Conservation (phyloP, 2,113 vertebrate genomes). For the Symphodus melops region DNA sequence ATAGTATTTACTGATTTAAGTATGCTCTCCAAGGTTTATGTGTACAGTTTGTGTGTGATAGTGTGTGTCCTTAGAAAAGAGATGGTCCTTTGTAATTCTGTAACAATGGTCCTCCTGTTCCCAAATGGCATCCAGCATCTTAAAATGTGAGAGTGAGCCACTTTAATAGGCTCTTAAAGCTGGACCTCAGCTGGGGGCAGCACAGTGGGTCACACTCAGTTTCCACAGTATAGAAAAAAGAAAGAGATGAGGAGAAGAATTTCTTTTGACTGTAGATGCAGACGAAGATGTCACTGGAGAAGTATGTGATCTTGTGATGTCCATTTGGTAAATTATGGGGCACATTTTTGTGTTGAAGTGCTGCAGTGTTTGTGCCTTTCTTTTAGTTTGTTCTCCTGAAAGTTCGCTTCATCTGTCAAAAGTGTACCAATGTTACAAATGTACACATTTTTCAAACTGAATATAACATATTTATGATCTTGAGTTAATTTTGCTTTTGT, state of each 20-base stretch:
- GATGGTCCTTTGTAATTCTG: slow-evolving; percentile 30
- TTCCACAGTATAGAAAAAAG: not conserved
- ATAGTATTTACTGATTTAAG: not conserved
- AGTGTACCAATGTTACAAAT: not conserved
- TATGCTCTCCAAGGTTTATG: not conserved
- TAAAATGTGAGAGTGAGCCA: slow-evolving; percentile 39
- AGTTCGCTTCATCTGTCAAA: not conserved
- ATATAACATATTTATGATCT: too few relatives aligned
- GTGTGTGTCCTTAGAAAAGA: slow-evolving; percentile 33
- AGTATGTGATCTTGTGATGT: slow-evolving; percentile 37
- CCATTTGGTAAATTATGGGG: slow-evolving; percentile 2
- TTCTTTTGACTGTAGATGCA: slow-evolving; percentile 13
- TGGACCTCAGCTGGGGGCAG: slow-evolving; percentile 21
- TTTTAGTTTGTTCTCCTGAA: not conserved
- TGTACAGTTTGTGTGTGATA: not conserved
- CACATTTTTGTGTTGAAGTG: not conserved
- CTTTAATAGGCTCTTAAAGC: slow-evolving; percentile 42
- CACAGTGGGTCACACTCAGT: slow-evolving; percentile 14
- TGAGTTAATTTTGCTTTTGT: too few relatives aligned
- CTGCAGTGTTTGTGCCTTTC: not conserved
- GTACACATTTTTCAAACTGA: too few relatives aligned
- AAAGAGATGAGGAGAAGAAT: not conserved
- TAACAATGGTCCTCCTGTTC: slow-evolving; percentile 58
- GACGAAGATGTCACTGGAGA: slow-evolving; percentile 1
- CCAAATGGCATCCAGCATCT: slow-evolving; percentile 39